Conservation (phyloP, 2,113 vertebrate species). For the Apistogramma diplotaenia region DNA sequence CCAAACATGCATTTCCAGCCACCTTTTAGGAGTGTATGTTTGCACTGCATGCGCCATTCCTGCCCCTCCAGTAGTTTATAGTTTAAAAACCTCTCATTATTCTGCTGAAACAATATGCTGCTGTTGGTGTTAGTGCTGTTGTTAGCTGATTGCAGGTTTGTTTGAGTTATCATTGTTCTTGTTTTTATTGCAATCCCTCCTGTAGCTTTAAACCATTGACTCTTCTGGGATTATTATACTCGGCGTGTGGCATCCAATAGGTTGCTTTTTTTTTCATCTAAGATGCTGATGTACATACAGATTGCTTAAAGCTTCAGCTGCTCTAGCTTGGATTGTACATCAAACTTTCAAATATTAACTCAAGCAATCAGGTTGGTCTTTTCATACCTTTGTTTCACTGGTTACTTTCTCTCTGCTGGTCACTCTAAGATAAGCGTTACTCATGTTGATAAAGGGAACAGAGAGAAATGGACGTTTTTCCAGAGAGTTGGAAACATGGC, state of each 20-base stretch:
- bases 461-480: not conserved
- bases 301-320: constrained; percentile 7
- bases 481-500: not conserved
- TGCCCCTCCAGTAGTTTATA: constrained; percentile 37
- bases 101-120: not conserved
- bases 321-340: constrained; percentile 60
- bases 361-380: constrained; percentile 64
- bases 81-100: constrained; percentile 52
- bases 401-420: constrained; percentile 40
- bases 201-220: not conserved
- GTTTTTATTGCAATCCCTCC: not conserved
- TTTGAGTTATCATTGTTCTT: not conserved
- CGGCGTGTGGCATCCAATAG: accelerated
- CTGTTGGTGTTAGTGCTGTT: not conserved
- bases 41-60: constrained; percentile 27
- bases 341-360: constrained; percentile 80
- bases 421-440: constrained; percentile 19
- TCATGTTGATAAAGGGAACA: not conserved
- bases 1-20: constrained; percentile 71
- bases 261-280: not conserved
- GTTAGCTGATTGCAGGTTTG: not conserved
- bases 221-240: not conserved
- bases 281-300: not conserved
- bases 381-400: constrained; percentile 53
- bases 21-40: constrained; percentile 49